Conservation (phyloP, 2,797 vertebrate species). For the Heteromormyrus szaboi region DNA sequence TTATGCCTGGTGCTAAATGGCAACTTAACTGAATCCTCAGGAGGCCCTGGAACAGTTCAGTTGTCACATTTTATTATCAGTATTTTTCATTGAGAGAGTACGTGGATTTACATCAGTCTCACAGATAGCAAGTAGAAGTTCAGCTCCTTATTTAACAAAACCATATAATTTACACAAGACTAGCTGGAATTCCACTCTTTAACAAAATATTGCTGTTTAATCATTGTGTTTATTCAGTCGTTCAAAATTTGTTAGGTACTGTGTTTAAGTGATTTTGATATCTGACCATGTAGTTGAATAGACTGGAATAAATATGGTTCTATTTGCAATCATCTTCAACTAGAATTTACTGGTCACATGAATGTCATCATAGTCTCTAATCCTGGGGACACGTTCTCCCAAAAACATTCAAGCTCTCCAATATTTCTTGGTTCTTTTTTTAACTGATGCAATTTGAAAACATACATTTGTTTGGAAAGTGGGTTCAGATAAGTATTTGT, state of each 20-base stretch:
- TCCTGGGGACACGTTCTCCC: neutral
- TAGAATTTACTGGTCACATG: neutral
- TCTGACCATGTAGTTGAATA: neutral
- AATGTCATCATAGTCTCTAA: neutral
- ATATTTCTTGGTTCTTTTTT: neutral
- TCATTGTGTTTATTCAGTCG: neutral
- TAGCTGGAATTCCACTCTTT: neutral
- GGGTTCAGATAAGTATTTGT: neutral
- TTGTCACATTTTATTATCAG: neutral
- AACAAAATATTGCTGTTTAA: neutral
- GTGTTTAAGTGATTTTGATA: neutral
- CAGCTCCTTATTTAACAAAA: neutral
- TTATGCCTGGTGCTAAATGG: neutral
- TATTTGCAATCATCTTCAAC: neutral
- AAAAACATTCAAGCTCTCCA: neutral
- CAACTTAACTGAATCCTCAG: neutral
- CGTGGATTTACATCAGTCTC: neutral
- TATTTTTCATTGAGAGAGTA: neutral
- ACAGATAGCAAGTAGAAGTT: neutral
- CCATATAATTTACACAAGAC: neutral
- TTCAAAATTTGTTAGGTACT: conserved; percentile 3
- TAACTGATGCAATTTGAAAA: neutral
- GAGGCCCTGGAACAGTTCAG: neutral
- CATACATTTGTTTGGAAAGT: neutral
- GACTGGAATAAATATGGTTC: neutral